Percentiles rank a stretch among this genome's conserved stretches.
These are phyloP conservation scores for Lottia scabra DNA, from an alignment of 2,888 invertebrate genomes.

Conservation along the genomic window DNA sequence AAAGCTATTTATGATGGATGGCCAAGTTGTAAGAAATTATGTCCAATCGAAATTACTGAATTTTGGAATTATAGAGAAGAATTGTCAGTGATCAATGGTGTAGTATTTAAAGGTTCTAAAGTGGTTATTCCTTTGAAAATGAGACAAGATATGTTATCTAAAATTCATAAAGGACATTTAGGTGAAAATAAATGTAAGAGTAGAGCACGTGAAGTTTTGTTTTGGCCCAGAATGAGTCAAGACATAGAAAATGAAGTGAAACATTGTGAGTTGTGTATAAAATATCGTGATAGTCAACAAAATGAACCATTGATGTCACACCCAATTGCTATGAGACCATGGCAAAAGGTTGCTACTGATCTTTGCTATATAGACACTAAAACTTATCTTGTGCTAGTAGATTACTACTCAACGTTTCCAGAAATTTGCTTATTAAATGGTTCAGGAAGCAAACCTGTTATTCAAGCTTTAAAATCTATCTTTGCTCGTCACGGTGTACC, in stretches of 20 bases:
- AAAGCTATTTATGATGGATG: no score
- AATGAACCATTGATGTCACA: background rate
- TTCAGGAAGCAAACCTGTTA: background rate
- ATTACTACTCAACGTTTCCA: constrained; percentile 8
- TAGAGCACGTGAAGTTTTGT: no score
- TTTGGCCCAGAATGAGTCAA: no score
- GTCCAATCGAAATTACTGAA: background rate
- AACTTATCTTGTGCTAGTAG: constrained; percentile 9
- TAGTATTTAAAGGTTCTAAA: background rate
- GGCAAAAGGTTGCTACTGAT: constrained; percentile 4
- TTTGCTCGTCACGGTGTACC: constrained; percentile 20
- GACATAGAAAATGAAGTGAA: no score
- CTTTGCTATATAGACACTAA: background rate
- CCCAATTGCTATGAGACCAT: background rate
- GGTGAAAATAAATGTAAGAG: no score
- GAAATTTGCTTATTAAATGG: background rate
- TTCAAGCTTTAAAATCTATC: constrained; percentile 3
- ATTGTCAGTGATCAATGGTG: background rate
- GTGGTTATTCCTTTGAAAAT: no score
- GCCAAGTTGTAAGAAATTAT: background rate
- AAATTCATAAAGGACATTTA: no score
- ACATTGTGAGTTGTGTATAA: no score
- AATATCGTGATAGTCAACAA: no score
- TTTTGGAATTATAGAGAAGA: constrained; percentile 5
- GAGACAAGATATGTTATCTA: no score